Percentiles rank a stretch among this genome's conserved stretches.
These are phyloP conservation scores for Siniperca scherzeri DNA, from an alignment of 2,797 vertebrate species.

Conservation along the genomic window DNA sequence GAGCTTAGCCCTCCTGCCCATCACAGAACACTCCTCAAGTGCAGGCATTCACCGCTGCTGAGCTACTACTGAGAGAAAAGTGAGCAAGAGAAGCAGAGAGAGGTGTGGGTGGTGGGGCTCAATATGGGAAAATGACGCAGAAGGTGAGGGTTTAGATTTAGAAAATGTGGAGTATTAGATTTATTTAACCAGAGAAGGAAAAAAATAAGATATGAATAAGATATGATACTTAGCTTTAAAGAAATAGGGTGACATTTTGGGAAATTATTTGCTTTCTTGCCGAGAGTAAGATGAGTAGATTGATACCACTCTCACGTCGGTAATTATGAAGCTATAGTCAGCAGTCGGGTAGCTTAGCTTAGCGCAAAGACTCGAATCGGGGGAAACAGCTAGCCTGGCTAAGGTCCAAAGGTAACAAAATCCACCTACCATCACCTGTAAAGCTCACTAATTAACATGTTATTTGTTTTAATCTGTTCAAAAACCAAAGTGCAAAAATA, in stretches of 20 bases:
- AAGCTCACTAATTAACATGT: not conserved
- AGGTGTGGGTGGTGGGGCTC: conserved; percentile 32
- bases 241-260: not conserved
- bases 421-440: not conserved
- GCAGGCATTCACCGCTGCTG: conserved; percentile 66
- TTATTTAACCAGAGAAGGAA: not conserved
- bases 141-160: conserved; percentile 38
- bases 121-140: conserved; percentile 29
- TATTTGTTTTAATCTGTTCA: not conserved
- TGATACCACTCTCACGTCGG: not conserved
- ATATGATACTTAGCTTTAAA: conserved; percentile 1
- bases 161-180: not conserved
- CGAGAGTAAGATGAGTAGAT: not conserved
- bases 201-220: not conserved
- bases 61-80: conserved; percentile 65
- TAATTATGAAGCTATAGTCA: not conserved
- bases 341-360: not conserved
- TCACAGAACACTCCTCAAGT: conserved; percentile 73
- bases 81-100: conserved; percentile 51
- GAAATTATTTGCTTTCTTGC: not conserved
- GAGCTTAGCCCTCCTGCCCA: conserved; percentile 78
- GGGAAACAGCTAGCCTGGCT: not conserved
- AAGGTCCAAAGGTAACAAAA: not conserved
- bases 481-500: too few relatives aligned
- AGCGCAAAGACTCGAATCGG: not conserved